Percentiles rank a stretch among this genome's conserved stretches.
These are phyloP conservation scores for Zygogramma bicolorata DNA, from an alignment of 2,888 invertebrate species.

Conservation along the genomic window DNA sequence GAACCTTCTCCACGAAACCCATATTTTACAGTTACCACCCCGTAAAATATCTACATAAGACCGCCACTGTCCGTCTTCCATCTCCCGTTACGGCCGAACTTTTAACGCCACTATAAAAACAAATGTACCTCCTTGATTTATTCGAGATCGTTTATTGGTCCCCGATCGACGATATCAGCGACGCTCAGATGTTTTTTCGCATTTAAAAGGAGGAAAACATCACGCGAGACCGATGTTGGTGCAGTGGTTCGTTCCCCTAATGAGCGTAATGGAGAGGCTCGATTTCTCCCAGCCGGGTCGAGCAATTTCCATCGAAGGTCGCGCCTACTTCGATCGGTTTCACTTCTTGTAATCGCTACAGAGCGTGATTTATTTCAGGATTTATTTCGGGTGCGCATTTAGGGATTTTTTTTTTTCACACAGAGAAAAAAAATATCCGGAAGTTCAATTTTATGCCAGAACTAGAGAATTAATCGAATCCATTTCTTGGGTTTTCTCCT, in stretches of 20 bases:
- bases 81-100: conserved; percentile 57
- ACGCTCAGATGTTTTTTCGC: conserved; percentile 25
- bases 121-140: conserved; percentile 52
- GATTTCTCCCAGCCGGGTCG: neutral
- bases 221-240: neutral
- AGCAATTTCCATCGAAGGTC: neutral
- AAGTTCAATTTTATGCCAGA: no score
- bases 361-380: no score
- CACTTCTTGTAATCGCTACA: no score
- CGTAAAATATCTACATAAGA: no score
- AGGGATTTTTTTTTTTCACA: no score
- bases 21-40: no score
- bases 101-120: conserved; percentile 56
- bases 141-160: conserved; percentile 47
- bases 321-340: no score
- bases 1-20: no score
- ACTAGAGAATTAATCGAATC: no score
- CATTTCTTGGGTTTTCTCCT: no score
- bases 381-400: no score
- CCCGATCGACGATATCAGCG: conserved; percentile 35
- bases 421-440: no score
- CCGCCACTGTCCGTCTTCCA: conserved; percentile 51
- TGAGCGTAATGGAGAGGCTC: neutral
- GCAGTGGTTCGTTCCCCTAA: neutral
- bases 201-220: conserved; percentile 5